phyloP scores from a whole-genome alignment of 2,888 invertebrate species.

The Meloe dianella region DNA sequence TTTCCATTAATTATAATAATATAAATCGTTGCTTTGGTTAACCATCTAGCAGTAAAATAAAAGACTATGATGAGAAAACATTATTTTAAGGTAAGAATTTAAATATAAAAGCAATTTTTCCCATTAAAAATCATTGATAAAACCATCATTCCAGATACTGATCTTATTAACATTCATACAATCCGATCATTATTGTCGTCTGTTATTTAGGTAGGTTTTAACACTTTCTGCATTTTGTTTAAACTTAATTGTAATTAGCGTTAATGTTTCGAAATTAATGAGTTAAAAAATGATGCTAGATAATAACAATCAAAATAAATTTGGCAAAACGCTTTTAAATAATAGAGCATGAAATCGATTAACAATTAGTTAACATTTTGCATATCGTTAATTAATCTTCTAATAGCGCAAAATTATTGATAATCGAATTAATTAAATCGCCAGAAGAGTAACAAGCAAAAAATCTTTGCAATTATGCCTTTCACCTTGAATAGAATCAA shows the following conservation, averaged over 20 bases:
- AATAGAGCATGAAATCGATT: neutral
- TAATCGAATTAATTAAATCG: neutral
- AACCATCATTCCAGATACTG: slow-evolving; percentile 15
- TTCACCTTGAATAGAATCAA: neutral
- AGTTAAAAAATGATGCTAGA: neutral
- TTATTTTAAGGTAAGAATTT: slow-evolving; percentile 14
- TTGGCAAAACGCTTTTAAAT: neutral
- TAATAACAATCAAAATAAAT: neutral
- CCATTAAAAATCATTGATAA: neutral
- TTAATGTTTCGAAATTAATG: neutral
- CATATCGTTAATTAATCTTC: neutral
- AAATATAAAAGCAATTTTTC: neutral
- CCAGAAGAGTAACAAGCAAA: neutral
- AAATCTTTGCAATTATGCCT: neutral
- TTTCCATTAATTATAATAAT: slow-evolving; percentile 8
- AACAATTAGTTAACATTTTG: neutral
- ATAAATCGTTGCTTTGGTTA: slow-evolving; percentile 20
- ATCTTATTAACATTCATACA: slow-evolving; percentile 14
- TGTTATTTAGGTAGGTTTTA: slow-evolving; percentile 21
- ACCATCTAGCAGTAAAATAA: slow-evolving; percentile 17
- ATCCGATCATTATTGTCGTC: slow-evolving; percentile 14
- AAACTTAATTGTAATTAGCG: neutral
- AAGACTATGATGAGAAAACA: slow-evolving; percentile 15
- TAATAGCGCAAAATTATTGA: neutral
- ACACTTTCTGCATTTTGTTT: neutral